Evolutionary conservation across 2,888 invertebrate genomes (phyloP).

Genomic region (Sinotaia quadrata): DNA sequence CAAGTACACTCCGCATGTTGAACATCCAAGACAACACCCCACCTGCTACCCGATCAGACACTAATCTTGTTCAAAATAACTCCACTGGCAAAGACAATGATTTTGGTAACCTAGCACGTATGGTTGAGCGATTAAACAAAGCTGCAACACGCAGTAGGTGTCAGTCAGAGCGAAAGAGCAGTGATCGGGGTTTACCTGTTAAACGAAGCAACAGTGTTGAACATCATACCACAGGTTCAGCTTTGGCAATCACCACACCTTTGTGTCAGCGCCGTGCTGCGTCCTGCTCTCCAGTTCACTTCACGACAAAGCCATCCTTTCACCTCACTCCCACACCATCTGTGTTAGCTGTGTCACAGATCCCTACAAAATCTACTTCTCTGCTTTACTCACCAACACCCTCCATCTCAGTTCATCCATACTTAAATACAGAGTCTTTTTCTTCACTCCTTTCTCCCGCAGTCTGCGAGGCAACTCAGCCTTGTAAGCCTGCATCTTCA

Average conservation of each 20-base stretch:
- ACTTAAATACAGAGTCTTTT: too few relatives aligned
- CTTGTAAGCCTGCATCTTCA: too few relatives aligned
- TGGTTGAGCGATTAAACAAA: slow-evolving; percentile 62
- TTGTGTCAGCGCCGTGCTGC: not conserved
- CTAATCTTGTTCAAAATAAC: not conserved
- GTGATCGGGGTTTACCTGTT: too few relatives aligned
- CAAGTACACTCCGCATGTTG: slow-evolving; percentile 57
- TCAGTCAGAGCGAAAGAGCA: too few relatives aligned
- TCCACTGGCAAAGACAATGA: slow-evolving; percentile 29
- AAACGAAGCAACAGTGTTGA: not conserved
- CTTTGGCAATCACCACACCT: not conserved
- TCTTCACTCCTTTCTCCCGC: slow-evolving; percentile 21
- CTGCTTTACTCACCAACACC: too few relatives aligned
- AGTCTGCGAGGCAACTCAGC: too few relatives aligned
- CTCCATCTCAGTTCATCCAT: too few relatives aligned
- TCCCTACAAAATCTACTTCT: too few relatives aligned
- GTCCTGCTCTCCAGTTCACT: slow-evolving; percentile 3
- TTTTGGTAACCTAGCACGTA: slow-evolving; percentile 50
- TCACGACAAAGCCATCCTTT: not conserved
- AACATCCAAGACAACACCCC: slow-evolving; percentile 44
- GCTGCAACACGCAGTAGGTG: slow-evolving; percentile 52
- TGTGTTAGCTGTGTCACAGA: not conserved
- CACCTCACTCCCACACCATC: too few relatives aligned
- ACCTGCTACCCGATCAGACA: slow-evolving; percentile 27
- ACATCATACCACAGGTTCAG: not conserved